Conservation (phyloP, 2,888 invertebrate genomes). For the Acanthosepion lycidas region DNA sequence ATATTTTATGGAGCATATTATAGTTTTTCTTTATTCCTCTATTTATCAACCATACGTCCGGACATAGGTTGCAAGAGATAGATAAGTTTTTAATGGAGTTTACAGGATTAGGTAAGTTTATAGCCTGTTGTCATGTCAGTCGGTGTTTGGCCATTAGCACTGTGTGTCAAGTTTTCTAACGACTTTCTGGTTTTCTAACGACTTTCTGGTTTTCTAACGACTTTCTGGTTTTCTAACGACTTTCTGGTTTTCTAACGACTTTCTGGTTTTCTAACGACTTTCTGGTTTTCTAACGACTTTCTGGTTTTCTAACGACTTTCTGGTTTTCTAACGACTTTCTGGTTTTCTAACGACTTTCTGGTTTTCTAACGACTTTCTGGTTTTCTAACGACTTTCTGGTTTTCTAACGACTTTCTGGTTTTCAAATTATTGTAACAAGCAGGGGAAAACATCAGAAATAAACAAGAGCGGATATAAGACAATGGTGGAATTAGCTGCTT, state of each 20-base stretch:
- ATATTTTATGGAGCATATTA: constrained; percentile 22
- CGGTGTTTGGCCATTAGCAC: background rate
- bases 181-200: background rate
- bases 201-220: background rate
- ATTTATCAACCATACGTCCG: background rate
- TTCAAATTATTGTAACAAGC: background rate
- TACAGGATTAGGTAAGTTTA: background rate
- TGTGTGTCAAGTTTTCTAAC: background rate
- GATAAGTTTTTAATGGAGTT: background rate
- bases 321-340: background rate
- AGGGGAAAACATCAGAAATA: background rate
- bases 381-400: background rate
- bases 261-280: background rate
- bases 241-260: background rate
- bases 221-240: background rate
- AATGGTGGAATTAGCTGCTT: too few species aligned
- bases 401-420: background rate
- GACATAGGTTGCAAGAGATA: background rate
- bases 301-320: background rate
- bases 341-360: background rate
- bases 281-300: background rate
- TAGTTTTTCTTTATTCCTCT: background rate
- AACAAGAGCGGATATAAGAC: background rate
- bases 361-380: background rate
- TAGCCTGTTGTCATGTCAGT: background rate